phyloP scores from a whole-genome alignment of 2,797 vertebrate species.

The Pangasius djambal region DNA sequence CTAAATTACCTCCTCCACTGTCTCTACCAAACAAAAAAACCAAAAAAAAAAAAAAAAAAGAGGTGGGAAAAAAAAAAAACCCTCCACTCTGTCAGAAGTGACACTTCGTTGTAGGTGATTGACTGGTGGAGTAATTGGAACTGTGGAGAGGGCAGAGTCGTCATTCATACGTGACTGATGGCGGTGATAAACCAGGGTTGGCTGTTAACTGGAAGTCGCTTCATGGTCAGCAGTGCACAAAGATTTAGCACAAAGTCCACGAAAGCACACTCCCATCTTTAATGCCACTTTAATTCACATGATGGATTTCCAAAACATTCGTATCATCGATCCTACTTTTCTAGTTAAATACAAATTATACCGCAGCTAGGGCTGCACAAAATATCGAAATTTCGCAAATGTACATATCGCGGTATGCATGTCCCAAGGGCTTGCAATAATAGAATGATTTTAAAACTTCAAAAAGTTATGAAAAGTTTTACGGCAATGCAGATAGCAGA shows the following conservation, averaged over 20 bases:
- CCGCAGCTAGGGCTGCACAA: too few species aligned
- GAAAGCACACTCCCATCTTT: too few species aligned
- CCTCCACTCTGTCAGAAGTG: constrained; percentile 63
- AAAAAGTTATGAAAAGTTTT: too few species aligned
- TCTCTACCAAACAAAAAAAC: constrained; percentile 41
- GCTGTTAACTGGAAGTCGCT: neutral
- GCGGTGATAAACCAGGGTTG: constrained; percentile 21
- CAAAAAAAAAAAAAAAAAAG: constrained; percentile 51
- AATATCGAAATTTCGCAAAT: too few species aligned
- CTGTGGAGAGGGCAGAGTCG: constrained; percentile 30
- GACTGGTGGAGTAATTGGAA: constrained; percentile 52
- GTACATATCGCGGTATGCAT: too few species aligned
- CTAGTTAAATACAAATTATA: neutral
- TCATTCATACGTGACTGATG: neutral
- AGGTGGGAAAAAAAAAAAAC: constrained; percentile 47
- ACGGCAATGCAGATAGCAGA: too few species aligned
- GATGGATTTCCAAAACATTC: neutral
- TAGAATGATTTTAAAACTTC: too few species aligned
- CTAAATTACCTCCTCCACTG: constrained; percentile 66
- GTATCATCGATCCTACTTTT: neutral
- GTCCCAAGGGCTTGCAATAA: too few species aligned
- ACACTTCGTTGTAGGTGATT: constrained; percentile 66
- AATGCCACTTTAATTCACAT: neutral
- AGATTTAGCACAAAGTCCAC: neutral
- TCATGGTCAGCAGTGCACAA: neutral